Conservation (phyloP, 2,797 vertebrate genomes). For the Acanthiza pusilla region DNA sequence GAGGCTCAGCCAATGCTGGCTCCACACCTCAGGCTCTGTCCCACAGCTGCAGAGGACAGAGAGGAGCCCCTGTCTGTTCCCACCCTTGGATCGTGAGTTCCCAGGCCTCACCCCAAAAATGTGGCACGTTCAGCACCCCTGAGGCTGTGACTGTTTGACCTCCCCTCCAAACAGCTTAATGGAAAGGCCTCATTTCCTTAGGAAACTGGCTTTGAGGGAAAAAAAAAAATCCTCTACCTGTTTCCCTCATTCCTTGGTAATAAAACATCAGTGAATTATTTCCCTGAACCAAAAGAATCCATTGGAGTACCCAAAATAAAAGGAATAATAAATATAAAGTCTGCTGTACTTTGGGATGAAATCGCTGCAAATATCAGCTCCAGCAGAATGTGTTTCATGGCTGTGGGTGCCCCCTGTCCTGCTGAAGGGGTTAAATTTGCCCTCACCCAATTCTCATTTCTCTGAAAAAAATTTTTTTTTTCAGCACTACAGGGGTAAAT, state of each 20-base stretch:
- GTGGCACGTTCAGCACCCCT: neutral
- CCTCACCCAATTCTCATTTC: neutral
- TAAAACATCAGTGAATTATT: neutral
- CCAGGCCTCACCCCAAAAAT: neutral
- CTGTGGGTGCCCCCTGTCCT: neutral
- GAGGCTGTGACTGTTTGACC: neutral
- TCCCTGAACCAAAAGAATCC: neutral
- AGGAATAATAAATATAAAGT: neutral
- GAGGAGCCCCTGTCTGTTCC: neutral
- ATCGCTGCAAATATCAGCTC: neutral
- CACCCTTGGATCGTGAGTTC: neutral
- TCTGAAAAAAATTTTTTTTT: neutral
- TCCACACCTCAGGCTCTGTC: neutral
- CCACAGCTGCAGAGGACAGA: neutral
- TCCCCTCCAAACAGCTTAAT: neutral
- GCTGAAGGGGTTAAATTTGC: neutral
- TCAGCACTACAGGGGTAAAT: neutral
- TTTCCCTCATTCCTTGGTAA: neutral
- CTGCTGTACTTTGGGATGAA: neutral
- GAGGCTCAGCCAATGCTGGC: neutral
- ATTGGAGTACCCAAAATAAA: neutral
- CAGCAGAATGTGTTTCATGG: neutral
- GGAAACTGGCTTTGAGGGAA: neutral
- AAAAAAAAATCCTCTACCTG: neutral
- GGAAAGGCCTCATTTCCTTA: conserved; percentile 7